Base-by-base conservation (phyloP, 2,113 vertebrate genomes). In the Clarias magur region DNA sequence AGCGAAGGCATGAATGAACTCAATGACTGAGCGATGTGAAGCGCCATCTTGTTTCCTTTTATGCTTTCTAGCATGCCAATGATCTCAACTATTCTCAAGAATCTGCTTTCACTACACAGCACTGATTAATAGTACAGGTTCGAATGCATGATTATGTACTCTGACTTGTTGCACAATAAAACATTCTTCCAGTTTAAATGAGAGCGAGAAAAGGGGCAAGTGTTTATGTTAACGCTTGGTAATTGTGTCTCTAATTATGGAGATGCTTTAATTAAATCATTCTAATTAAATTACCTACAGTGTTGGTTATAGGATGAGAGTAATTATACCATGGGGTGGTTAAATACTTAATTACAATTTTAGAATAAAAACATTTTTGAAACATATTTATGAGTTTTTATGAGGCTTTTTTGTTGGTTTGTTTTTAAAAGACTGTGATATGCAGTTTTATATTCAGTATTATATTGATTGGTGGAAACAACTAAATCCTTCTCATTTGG, bases 221-320 rank as follows among this genome's bases (percentile, higher is more conserved):
- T 81, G 85, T 81, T 81, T 85, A 85, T 85, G 60, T 67, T 72
- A 86, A 72, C 25, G 19, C 78, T 60, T n/a, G 78, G 65, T 86
- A 87, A 87, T 82, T 87, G 80, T 82, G 56, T 72, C 56, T 80
- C 27, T 86, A 87, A 87, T 87, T 87, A 87, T 82, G 82, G 80
- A 75, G 68, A 63, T 27, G 27, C 56, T 87, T 48, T 87, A 82
- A 87, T 87, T 63, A 82, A 82, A 87, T 87, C n/a, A 60, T 72
- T 53, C 56, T 80, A 86, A 86, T 86, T 86, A 72, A 63, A 80
- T 80, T 63, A 86, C 79, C 80, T 82, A 82, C 86, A 82, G 67
- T 65, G 79, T 54, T 73, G 63, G 80, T 82, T 82, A 87, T 87
- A 82, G 54, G n/a, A 87, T 75, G 68, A 82, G 38, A 67, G 82